A percentile compares a stretch with the other conserved stretches of the same genome.
These are phyloP conservation scores for Microtus montanus DNA, from an alignment of 2,113 vertebrate species.

Conservation along the genomic window DNA sequence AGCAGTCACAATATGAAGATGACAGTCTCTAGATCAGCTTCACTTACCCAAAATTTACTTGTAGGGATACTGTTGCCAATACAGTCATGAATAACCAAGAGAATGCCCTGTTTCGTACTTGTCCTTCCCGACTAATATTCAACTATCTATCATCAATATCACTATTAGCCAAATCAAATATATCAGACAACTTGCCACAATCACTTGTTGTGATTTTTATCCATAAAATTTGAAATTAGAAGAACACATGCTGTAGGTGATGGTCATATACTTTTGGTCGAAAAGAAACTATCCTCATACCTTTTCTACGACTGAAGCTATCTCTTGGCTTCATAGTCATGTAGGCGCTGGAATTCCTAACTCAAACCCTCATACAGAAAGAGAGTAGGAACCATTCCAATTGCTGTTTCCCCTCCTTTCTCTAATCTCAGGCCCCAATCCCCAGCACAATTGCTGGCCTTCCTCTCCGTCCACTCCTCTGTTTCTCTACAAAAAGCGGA, in stretches of 20 bases:
- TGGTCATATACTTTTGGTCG: neutral
- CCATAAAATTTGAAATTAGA: neutral
- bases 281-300: neutral
- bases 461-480: too few relatives aligned
- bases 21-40: neutral
- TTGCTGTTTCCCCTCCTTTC: neutral
- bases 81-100: too few relatives aligned
- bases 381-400: neutral
- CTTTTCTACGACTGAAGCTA: neutral
- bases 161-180: neutral
- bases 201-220: neutral
- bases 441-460: too few relatives aligned
- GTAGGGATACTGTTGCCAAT: neutral
- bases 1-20: neutral
- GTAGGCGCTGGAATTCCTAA: neutral
- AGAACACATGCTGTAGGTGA: neutral
- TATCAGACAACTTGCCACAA: neutral
- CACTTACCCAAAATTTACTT: neutral
- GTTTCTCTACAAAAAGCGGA: too few relatives aligned
- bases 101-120: too few relatives aligned
- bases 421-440: too few relatives aligned
- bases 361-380: neutral
- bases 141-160: neutral
- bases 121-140: too few relatives aligned
- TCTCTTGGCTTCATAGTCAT: neutral